phyloP scores from a whole-genome alignment of 2,888 invertebrate genomes.

The Tiliacea citrago region DNA sequence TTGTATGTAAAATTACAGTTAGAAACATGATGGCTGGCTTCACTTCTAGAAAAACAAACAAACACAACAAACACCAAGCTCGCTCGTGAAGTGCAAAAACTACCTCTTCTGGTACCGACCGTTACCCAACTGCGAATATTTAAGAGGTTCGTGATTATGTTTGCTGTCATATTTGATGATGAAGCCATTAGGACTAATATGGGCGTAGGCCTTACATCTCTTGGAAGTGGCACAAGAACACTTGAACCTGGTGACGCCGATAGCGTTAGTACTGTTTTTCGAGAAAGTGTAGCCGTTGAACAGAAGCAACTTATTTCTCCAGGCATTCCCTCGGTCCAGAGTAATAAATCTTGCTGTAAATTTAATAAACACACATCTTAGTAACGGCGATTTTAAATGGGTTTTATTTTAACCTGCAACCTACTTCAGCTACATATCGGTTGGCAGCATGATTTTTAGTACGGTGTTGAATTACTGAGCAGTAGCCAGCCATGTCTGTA shows the following conservation, averaged over 20 bases:
- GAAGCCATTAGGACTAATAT: slow-evolving; percentile 57
- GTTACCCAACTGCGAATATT: slow-evolving; percentile 46
- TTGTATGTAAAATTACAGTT: neutral
- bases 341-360: slow-evolving; percentile 67
- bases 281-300: slow-evolving; percentile 68
- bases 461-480: neutral
- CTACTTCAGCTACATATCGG: neutral
- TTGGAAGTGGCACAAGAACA: slow-evolving; percentile 62
- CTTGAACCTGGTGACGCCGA: slow-evolving; percentile 55
- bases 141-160: slow-evolving; percentile 68
- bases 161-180: slow-evolving; percentile 45
- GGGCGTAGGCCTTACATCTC: slow-evolving; percentile 67
- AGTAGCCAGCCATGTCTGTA: neutral
- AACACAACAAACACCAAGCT: neutral
- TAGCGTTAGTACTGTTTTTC: slow-evolving; percentile 58
- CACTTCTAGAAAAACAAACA: neutral
- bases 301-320: slow-evolving; percentile 55
- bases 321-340: slow-evolving; percentile 47
- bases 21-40: neutral
- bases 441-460: neutral
- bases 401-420: neutral
- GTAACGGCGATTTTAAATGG: neutral
- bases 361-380: slow-evolving; percentile 25
- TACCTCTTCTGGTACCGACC: slow-evolving; percentile 48
- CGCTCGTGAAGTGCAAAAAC: neutral